These are phyloP conservation scores for Tetrao urogallus DNA, from an alignment of 2,113 vertebrate species.

Conservation along the genomic window DNA sequence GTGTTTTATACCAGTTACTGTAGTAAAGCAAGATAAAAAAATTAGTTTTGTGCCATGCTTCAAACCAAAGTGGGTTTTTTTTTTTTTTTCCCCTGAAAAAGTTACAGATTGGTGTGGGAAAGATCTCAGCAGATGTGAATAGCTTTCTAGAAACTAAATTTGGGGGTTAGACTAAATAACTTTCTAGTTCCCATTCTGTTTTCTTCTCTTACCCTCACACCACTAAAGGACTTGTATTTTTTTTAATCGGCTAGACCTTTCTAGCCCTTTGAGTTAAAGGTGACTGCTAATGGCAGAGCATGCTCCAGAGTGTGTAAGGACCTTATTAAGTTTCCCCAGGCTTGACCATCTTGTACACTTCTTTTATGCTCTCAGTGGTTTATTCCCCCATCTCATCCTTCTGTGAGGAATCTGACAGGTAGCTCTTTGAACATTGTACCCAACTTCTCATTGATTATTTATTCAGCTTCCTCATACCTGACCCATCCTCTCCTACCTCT, in stretches of 20 bases:
- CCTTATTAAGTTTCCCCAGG: constrained; percentile 16
- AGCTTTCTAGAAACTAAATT: not conserved
- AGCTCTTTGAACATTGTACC: not conserved
- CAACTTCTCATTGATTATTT: not conserved
- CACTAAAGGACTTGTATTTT: not conserved
- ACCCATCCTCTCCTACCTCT: not conserved
- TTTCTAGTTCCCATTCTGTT: not conserved
- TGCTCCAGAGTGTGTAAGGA: not conserved
- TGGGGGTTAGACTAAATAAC: not conserved
- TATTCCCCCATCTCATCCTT: not conserved
- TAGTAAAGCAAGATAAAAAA: not conserved
- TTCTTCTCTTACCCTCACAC: not conserved
- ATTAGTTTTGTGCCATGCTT: not conserved
- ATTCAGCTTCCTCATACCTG: not conserved
- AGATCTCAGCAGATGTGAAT: not conserved
- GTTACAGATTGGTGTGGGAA: not conserved
- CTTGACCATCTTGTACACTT: not conserved
- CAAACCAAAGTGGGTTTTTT: not conserved
- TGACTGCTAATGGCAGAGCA: not conserved
- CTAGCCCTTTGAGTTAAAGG: not conserved
- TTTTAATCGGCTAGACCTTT: not conserved
- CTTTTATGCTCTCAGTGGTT: not conserved
- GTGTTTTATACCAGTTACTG: not conserved
- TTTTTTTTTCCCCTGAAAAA: not conserved
- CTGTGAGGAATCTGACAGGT: not conserved